A percentile compares a stretch with the other conserved stretches of the same genome.
Evolutionary conservation across 2,888 invertebrate genomes (phyloP).

Genomic region (Caenorhabditis japonica): DNA sequence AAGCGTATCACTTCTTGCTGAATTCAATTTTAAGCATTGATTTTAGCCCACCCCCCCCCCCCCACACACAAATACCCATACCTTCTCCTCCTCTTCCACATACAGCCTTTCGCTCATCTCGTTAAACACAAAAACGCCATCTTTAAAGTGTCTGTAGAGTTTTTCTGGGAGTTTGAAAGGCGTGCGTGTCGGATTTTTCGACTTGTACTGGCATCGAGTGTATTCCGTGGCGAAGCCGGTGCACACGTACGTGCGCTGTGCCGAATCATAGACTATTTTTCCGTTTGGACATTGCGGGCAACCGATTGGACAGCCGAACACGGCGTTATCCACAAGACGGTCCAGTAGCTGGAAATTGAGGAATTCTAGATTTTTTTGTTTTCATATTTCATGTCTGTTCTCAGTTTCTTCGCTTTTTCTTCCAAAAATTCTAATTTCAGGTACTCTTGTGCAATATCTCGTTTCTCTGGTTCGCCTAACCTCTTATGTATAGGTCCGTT

Average conservation of each 20-base stretch:
- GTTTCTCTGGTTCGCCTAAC: too few relatives aligned
- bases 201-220: slow-evolving; percentile 87
- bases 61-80: too few relatives aligned
- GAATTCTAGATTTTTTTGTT: not conserved
- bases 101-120: slow-evolving; percentile 27
- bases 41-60: not conserved
- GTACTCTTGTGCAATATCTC: not conserved
- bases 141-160: slow-evolving; percentile 81
- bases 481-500: too few relatives aligned
- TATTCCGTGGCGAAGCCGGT: slow-evolving; percentile 88
- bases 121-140: slow-evolving; percentile 69
- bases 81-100: slow-evolving; percentile 17
- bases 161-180: slow-evolving; percentile 84
- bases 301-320: slow-evolving; percentile 87
- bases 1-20: not conserved
- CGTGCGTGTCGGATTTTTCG: slow-evolving; percentile 84
- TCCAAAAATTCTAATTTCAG: not conserved
- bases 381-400: not conserved
- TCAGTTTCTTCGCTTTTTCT: not conserved
- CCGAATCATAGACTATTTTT: slow-evolving; percentile 59
- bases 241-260: slow-evolving; percentile 86
- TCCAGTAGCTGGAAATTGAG: slow-evolving; percentile 83
- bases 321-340: slow-evolving; percentile 86
- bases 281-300: slow-evolving; percentile 84
- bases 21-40: not conserved